Percentiles rank a stretch among this genome's conserved stretches.
Evolutionary conservation across 2,797 vertebrate genomes (phyloP).

Genomic region (Enteromius treurensis): DNA sequence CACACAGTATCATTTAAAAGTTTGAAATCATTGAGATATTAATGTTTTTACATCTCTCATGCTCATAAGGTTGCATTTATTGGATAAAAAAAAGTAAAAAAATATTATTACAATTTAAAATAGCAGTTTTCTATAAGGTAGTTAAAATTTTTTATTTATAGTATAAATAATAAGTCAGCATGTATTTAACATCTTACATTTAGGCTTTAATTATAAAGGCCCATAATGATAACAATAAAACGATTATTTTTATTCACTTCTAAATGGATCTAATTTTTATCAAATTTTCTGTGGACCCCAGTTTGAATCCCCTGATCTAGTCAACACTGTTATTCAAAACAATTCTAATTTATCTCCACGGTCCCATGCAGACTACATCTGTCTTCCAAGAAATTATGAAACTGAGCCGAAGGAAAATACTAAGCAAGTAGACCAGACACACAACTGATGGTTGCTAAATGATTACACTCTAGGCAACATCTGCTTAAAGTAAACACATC

Average conservation of each 20-base stretch:
- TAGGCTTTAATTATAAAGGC: too few species aligned
- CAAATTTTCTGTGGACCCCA: not conserved
- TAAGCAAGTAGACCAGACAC: not conserved
- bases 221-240: not conserved
- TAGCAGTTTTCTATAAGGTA: too few species aligned
- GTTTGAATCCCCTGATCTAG: not conserved
- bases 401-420: not conserved
- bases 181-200: too few species aligned
- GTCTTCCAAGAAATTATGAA: not conserved
- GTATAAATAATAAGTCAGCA: too few species aligned
- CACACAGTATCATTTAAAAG: too few species aligned
- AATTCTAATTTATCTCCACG: not conserved
- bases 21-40: too few species aligned
- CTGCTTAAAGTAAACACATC: constrained; percentile 72
- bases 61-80: too few species aligned
- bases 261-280: not conserved
- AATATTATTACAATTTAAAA: too few species aligned
- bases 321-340: not conserved
- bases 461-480: constrained; percentile 64
- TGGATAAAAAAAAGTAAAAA: too few species aligned
- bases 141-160: too few species aligned
- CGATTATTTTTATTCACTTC: not conserved
- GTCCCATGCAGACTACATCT: not conserved
- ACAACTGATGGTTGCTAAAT: constrained; percentile 48
- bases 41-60: too few species aligned